A percentile compares a stretch with the other conserved stretches of the same genome.
phyloP scores from a whole-genome alignment of 2,888 invertebrate species.

The Campoplex capitator region DNA sequence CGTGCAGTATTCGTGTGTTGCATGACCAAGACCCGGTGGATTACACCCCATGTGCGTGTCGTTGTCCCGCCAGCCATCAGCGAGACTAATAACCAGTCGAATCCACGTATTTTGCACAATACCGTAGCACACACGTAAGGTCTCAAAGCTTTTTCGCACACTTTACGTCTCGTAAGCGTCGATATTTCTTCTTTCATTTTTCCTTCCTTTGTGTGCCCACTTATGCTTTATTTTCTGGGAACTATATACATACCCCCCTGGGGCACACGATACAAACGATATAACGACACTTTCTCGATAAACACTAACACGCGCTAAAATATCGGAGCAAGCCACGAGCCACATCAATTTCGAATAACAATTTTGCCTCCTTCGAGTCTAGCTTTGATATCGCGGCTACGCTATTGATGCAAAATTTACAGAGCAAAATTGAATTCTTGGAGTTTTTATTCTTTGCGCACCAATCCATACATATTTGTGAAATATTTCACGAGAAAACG shows the following conservation, averaged over 20 bases:
- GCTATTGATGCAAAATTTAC: not conserved
- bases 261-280: constrained; percentile 5
- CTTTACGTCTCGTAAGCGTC: constrained; percentile 32
- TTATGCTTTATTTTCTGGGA: constrained; percentile 52
- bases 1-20: constrained; percentile 63
- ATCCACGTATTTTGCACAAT: constrained; percentile 43
- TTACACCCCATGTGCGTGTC: constrained; percentile 66
- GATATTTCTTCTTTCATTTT: constrained; percentile 46
- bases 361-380: constrained; percentile 1
- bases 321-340: constrained; percentile 10
- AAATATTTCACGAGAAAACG: no score
- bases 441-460: no score
- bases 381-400: not conserved
- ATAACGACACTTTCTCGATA: constrained; percentile 33
- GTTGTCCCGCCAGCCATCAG: constrained; percentile 43
- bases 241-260: constrained; percentile 21
- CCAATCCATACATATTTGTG: no score
- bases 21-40: constrained; percentile 62
- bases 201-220: constrained; percentile 47
- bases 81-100: constrained; percentile 51
- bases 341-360: constrained; percentile 34
- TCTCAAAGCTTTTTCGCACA: constrained; percentile 21
- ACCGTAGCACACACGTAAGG: constrained; percentile 19
- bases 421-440: not conserved
- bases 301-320: constrained; percentile 9